Conservation (phyloP, 53 echinoderm and acorn worm species). For the Apostichopus leukothele region DNA sequence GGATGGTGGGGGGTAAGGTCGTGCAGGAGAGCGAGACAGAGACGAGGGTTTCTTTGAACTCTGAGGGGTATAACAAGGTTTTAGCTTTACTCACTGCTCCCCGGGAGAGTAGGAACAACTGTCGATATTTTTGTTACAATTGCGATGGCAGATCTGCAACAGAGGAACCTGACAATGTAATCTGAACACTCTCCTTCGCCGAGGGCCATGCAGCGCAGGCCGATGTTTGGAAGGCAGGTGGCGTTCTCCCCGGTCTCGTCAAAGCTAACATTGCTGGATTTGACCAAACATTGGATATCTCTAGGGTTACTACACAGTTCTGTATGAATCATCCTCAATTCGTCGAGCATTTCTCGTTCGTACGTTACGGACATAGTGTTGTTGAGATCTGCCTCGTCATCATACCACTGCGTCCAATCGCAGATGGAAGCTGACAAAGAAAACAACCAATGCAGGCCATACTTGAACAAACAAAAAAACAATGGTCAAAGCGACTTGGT, state of each 20-base stretch:
- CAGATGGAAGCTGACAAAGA: constrained; percentile 19
- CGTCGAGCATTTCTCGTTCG: constrained; percentile 3
- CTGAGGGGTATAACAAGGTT: background rate
- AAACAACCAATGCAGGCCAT: background rate
- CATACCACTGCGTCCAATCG: constrained; percentile 24
- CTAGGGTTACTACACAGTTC: background rate
- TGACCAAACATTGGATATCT: constrained; percentile 22
- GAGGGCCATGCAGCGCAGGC: background rate
- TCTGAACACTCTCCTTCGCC: background rate
- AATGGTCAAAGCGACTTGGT: no score
- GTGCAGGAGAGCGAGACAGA: no score
- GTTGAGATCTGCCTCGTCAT: constrained; percentile 23
- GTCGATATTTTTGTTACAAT: background rate
- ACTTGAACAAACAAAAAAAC: no score
- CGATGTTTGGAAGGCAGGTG: background rate
- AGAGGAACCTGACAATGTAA: constrained; percentile 24
- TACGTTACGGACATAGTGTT: background rate
- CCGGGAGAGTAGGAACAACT: background rate
- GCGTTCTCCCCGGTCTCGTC: constrained; percentile 16
- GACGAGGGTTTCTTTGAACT: no score
- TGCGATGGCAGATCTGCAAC: background rate
- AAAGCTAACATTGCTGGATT: constrained; percentile 26
- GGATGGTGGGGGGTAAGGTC: no score
- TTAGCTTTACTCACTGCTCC: background rate
- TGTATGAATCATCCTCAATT: background rate